Conservation (phyloP, 2,797 vertebrate species). For the Scleropages formosus region DNA sequence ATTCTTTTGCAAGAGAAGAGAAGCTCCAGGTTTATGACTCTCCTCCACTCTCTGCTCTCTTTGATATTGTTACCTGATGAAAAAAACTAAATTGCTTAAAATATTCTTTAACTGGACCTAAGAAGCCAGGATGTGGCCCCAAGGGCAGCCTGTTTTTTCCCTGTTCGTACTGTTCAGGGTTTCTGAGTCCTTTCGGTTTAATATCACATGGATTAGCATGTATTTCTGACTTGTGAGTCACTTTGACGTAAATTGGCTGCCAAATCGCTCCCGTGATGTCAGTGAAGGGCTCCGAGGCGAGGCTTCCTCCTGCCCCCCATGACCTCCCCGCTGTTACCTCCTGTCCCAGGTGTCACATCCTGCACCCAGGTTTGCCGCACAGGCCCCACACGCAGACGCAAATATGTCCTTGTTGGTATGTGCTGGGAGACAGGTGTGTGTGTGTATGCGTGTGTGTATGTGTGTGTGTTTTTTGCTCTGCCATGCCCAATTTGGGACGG, state of each 20-base stretch:
- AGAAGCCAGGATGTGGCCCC: background rate
- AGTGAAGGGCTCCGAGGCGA: conserved; percentile 52
- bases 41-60: background rate
- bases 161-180: background rate
- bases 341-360: background rate
- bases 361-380: background rate
- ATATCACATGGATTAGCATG: background rate
- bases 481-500: background rate
- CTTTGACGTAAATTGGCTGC: conserved; percentile 37
- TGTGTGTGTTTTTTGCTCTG: background rate
- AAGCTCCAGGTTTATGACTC: too few relatives aligned
- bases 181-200: background rate
- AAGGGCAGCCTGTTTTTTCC: background rate
- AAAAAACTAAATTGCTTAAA: background rate
- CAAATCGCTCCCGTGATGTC: conserved; percentile 55
- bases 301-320: conserved; percentile 36
- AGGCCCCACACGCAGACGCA: background rate
- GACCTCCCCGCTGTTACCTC: too few relatives aligned
- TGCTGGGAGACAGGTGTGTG: background rate
- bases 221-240: conserved; percentile 8
- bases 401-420: background rate
- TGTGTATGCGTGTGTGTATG: conserved; percentile 22
- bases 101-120: background rate
- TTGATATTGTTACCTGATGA: background rate
- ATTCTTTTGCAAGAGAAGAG: too few relatives aligned